These are phyloP conservation scores for Romanogobio albipinnatus DNA, from an alignment of 2,113 vertebrate genomes.

Conservation along the genomic window DNA sequence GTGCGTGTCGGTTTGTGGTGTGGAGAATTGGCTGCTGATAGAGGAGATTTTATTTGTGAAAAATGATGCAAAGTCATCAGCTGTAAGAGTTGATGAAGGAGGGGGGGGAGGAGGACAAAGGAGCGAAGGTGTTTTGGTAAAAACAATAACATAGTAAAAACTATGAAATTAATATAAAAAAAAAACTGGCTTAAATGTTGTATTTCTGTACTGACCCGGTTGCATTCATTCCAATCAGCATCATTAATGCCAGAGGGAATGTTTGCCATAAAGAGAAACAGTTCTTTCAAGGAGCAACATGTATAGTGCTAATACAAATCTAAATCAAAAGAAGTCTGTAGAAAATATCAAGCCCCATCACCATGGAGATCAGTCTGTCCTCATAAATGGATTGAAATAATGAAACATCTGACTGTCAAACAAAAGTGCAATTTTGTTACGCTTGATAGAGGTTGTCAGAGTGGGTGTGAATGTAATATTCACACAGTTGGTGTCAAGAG, in stretches of 20 bases:
- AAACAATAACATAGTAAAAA: no score
- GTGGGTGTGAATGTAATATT: not conserved
- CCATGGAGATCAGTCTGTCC: not conserved
- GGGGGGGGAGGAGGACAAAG: no score
- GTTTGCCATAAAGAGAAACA: not conserved
- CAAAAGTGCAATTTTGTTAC: slow-evolving; percentile 26
- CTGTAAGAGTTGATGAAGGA: no score
- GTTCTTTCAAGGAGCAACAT: not conserved
- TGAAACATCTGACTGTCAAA: slow-evolving; percentile 17
- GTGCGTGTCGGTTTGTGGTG: no score
- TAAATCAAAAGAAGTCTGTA: slow-evolving; percentile 9
- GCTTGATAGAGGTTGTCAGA: not conserved
- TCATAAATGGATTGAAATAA: slow-evolving; percentile 20
- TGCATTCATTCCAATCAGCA: not conserved
- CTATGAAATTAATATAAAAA: no score
- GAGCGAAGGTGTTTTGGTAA: no score
- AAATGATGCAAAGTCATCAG: no score
- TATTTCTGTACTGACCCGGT: not conserved
- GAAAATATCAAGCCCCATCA: slow-evolving; percentile 5
- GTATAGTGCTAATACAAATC: not conserved
- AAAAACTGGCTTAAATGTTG: not conserved
- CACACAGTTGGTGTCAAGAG: not conserved
- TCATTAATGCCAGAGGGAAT: not conserved
- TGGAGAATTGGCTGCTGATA: no score
- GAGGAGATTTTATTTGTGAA: no score